Evolutionary conservation across 2,888 invertebrate genomes (phyloP).

Genomic region (Heliconius sara): DNA sequence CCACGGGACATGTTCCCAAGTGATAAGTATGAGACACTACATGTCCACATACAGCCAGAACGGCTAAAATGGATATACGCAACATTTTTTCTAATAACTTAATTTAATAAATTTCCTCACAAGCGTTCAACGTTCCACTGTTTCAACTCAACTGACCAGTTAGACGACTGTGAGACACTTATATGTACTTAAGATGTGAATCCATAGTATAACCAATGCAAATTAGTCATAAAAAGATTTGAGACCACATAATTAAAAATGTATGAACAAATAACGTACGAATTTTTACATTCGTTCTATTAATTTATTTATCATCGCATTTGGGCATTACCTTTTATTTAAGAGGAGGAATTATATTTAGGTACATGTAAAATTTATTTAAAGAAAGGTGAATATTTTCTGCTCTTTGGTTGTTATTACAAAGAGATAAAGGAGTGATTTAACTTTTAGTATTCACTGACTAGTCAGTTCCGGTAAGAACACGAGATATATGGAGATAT

Average conservation of each 20-base stretch:
- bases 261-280: background rate
- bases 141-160: slow-evolving; percentile 43
- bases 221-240: slow-evolving; percentile 10
- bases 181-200: slow-evolving; percentile 35
- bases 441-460: background rate
- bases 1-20: slow-evolving; percentile 88
- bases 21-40: slow-evolving; percentile 87
- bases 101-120: slow-evolving; percentile 10
- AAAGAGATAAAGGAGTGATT: background rate
- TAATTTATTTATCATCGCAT: too few species aligned
- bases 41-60: slow-evolving; percentile 64
- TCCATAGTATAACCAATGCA: slow-evolving; percentile 10
- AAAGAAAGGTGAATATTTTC: background rate
- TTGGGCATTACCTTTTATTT: too few species aligned
- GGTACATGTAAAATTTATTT: background rate
- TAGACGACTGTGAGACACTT: slow-evolving; percentile 40
- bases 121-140: slow-evolving; percentile 21
- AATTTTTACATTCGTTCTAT: background rate
- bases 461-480: too few species aligned
- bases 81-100: slow-evolving; percentile 54
- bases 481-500: background rate
- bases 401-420: background rate
- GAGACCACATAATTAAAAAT: background rate
- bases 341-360: too few species aligned
- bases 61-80: slow-evolving; percentile 55